A percentile compares a stretch with the other conserved stretches of the same genome.
These are phyloP conservation scores for Orussus abietinus DNA, from an alignment of 1,140 invertebrate species.

Conservation along the genomic window DNA sequence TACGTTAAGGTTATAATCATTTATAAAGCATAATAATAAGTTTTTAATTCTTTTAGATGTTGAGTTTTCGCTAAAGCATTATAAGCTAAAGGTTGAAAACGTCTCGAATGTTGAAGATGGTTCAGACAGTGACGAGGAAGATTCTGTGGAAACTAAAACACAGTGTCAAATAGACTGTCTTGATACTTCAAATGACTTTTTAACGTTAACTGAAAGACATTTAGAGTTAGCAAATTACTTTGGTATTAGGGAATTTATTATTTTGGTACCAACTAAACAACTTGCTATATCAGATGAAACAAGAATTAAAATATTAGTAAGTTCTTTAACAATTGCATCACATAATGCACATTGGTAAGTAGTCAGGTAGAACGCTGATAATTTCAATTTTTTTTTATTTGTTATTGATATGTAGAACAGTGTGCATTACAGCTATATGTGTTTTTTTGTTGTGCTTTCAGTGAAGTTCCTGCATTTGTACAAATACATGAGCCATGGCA, in stretches of 20 bases:
- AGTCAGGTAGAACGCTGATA: conserved; percentile 7
- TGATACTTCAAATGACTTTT: conserved; percentile 61
- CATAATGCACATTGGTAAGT: conserved; percentile 72
- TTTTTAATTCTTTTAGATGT: conserved; percentile 53
- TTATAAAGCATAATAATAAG: background rate
- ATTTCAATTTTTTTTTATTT: conserved; percentile 6
- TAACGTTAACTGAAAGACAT: conserved; percentile 54
- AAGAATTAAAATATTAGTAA: conserved; percentile 78
- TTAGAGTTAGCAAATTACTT: conserved; percentile 67
- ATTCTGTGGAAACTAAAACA: conserved; percentile 32
- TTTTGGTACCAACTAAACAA: conserved; percentile 63
- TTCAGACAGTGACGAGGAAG: conserved; percentile 31
- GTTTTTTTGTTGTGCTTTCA: conserved; percentile 35
- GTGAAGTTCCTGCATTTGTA: conserved; percentile 81
- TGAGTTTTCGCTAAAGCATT: conserved; percentile 59
- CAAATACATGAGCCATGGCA: conserved; percentile 79
- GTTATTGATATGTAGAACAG: conserved; percentile 1
- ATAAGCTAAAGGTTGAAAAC: conserved; percentile 43
- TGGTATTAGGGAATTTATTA: conserved; percentile 79
- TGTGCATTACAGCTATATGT: background rate
- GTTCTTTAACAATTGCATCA: conserved; percentile 79
- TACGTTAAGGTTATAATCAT: background rate
- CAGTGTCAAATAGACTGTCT: conserved; percentile 45
- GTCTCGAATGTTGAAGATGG: conserved; percentile 28
- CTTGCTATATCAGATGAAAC: conserved; percentile 70